Evolutionary conservation across 2,113 vertebrate genomes (phyloP).

Genomic region (Cyprinus carpio): DNA sequence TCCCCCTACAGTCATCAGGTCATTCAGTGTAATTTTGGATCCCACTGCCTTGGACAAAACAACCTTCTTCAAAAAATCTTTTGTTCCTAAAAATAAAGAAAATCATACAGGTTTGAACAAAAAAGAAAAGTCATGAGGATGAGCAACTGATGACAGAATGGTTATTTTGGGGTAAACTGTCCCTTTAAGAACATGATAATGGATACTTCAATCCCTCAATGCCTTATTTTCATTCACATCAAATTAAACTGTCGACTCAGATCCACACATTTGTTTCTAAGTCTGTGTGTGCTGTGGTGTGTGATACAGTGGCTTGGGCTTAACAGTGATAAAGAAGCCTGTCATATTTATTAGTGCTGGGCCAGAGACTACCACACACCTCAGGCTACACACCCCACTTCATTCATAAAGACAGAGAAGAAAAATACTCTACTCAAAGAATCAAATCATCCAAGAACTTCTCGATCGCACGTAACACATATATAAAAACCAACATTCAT

Average conservation of each 20-base stretch:
- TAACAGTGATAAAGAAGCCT: conserved; percentile 63
- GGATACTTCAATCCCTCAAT: background rate
- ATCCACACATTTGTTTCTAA: background rate
- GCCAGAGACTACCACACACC: conserved; percentile 38
- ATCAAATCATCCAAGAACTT: background rate
- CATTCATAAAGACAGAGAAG: conserved; percentile 35
- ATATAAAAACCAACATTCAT: conserved; percentile 18
- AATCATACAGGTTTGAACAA: background rate
- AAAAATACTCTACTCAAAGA: conserved; percentile 41
- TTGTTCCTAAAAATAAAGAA: too few relatives aligned
- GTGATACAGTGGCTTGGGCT: conserved; percentile 45
- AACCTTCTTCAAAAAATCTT: too few relatives aligned
- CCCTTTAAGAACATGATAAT: background rate
- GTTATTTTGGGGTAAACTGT: background rate
- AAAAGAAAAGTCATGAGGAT: too few relatives aligned
- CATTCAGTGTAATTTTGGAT: too few relatives aligned
- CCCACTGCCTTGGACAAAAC: too few relatives aligned
- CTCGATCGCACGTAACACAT: background rate
- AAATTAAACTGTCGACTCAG: background rate
- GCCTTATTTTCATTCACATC: background rate
- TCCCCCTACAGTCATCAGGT: too few relatives aligned
- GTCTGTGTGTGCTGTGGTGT: background rate
- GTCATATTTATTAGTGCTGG: conserved; percentile 63
- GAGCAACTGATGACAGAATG: too few relatives aligned
- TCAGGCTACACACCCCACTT: conserved; percentile 7